These are phyloP conservation scores for Aldabrachelys gigantea DNA, from an alignment of 2,113 vertebrate genomes.

Conservation along the genomic window DNA sequence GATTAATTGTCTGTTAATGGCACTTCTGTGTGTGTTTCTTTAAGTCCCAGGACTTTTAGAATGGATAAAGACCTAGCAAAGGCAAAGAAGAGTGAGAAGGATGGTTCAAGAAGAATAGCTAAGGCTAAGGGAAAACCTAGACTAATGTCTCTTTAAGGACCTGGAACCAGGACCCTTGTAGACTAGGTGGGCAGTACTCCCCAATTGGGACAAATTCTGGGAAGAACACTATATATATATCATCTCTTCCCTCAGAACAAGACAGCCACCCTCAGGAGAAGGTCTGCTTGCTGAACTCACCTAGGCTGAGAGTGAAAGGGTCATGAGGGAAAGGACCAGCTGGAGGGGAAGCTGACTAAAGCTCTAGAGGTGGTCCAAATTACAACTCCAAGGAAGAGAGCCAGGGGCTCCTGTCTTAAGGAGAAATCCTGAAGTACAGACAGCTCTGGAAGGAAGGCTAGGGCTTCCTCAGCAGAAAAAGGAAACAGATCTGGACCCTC, in stretches of 20 bases:
- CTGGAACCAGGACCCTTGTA: background rate
- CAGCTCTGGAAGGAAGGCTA: background rate
- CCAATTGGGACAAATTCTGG: background rate
- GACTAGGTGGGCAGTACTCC: too few relatives aligned
- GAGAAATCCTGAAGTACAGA: background rate
- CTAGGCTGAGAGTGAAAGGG: background rate
- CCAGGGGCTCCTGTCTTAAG: too few relatives aligned
- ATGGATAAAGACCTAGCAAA: background rate
- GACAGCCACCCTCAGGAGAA: too few relatives aligned
- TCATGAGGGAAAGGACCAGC: too few relatives aligned
- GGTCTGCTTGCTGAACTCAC: too few relatives aligned
- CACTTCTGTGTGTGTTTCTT: too few relatives aligned
- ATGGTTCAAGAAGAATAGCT: background rate
- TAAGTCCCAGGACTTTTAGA: background rate
- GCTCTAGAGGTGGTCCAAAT: background rate
- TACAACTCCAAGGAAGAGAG: background rate
- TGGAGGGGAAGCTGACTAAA: background rate
- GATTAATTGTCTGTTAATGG: too few relatives aligned
- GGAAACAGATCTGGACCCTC: background rate
- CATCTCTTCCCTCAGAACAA: background rate
- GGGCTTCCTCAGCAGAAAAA: background rate
- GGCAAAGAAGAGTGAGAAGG: background rate
- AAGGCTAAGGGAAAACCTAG: background rate
- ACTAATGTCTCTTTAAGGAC: background rate
- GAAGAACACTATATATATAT: background rate